These are phyloP conservation scores for Stictonetta naevosa DNA, from an alignment of 2,113 vertebrate species.

Conservation along the genomic window DNA sequence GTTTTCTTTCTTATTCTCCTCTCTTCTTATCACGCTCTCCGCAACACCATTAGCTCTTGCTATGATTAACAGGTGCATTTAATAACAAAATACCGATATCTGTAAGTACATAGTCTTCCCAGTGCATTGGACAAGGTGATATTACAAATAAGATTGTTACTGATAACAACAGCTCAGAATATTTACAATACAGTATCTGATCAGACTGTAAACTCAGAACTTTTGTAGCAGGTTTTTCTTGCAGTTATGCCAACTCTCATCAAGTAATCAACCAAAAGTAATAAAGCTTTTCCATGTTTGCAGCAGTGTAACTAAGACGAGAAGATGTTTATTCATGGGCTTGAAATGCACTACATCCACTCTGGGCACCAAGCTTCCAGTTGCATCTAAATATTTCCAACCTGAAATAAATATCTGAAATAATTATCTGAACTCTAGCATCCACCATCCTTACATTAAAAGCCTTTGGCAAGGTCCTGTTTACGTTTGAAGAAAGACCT, in stretches of 20 bases:
- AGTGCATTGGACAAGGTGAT: not conserved
- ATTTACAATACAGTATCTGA: not conserved
- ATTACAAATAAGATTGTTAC: not conserved
- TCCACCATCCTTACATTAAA: not conserved
- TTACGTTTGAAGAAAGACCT: not conserved
- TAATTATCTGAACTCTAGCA: not conserved
- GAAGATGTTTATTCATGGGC: not conserved
- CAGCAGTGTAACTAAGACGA: not conserved
- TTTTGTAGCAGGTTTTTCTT: not conserved
- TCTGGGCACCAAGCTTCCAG: not conserved
- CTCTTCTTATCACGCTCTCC: not conserved
- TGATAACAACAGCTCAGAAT: not conserved
- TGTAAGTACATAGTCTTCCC: not conserved
- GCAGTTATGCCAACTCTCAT: not conserved
- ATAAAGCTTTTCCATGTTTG: not conserved
- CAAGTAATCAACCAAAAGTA: not conserved
- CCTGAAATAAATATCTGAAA: not conserved
- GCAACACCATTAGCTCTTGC: not conserved
- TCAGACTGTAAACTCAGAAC: not conserved
- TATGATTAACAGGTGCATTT: not conserved
- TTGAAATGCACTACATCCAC: not conserved
- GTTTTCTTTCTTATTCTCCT: not conserved
- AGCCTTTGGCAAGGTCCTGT: not conserved
- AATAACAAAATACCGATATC: not conserved
- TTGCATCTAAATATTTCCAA: not conserved